Conservation (phyloP, 1,140 invertebrate genomes). For the Aphelenchoides fujianensis region DNA sequence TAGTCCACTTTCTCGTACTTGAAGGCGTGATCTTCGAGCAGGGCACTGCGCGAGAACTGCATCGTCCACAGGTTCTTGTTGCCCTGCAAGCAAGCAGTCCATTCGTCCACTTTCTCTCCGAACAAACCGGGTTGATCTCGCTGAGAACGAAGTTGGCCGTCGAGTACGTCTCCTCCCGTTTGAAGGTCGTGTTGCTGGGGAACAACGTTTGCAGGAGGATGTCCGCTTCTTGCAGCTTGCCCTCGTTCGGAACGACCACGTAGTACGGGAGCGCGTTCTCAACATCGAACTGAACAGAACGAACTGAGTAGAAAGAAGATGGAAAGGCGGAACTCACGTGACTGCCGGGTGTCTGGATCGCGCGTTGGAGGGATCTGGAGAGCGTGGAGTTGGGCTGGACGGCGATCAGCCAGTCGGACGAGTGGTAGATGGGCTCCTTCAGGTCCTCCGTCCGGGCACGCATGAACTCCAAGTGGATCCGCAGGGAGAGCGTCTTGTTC, state of each 20-base stretch:
- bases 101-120: not conserved
- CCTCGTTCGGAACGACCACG: slow-evolving; percentile 55
- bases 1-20: slow-evolving; percentile 26
- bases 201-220: not conserved
- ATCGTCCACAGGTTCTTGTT: slow-evolving; percentile 4
- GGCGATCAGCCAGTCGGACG: slow-evolving; percentile 27
- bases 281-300: slow-evolving; percentile 39
- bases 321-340: not conserved
- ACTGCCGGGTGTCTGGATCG: not conserved
- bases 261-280: slow-evolving; percentile 38
- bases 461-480: slow-evolving; percentile 47
- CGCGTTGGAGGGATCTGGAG: not conserved
- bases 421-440: slow-evolving; percentile 48
- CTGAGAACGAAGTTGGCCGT: slow-evolving; percentile 3
- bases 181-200: not conserved
- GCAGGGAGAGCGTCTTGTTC: slow-evolving; percentile 32
- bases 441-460: slow-evolving; percentile 32
- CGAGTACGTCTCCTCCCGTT: slow-evolving; percentile 16
- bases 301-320: too few relatives aligned
- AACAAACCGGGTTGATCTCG: not conserved
- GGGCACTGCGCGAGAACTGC: not conserved
- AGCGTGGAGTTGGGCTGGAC: slow-evolving; percentile 5
- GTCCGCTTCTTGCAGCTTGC: slow-evolving; percentile 45
- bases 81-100: slow-evolving; percentile 12
- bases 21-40: slow-evolving; percentile 19